Percentiles rank a stretch among this genome's conserved stretches.
Evolutionary conservation across 1,140 invertebrate species (phyloP).

Genomic region (Pogonus chalceus): DNA sequence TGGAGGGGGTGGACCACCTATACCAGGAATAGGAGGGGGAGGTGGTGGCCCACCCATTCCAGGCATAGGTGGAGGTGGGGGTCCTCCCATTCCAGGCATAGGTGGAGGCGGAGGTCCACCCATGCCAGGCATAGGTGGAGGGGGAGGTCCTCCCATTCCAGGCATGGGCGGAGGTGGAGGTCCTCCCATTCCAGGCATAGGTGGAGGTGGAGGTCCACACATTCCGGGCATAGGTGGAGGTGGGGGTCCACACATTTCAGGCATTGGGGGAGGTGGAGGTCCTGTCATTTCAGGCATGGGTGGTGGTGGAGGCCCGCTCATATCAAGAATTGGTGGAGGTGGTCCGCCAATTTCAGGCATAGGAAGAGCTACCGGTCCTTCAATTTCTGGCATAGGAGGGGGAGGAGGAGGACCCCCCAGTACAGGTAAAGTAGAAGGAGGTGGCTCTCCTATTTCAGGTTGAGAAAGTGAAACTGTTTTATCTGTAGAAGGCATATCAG

Average conservation of each 20-base stretch:
- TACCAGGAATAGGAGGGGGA: slow-evolving; percentile 37
- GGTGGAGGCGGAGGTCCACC: slow-evolving; percentile 30
- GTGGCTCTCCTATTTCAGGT: slow-evolving; percentile 9
- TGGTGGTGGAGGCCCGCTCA: too few relatives aligned
- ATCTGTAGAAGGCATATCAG: too few relatives aligned
- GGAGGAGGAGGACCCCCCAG: slow-evolving; percentile 11
- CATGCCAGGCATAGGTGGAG: slow-evolving; percentile 15
- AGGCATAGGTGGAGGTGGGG: slow-evolving; percentile 32
- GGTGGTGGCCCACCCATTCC: too few relatives aligned
- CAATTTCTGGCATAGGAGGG: background rate
- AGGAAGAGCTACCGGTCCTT: too few relatives aligned
- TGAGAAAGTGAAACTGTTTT: too few relatives aligned
- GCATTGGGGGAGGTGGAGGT: slow-evolving; percentile 24
- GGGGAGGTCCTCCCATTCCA: slow-evolving; percentile 11
- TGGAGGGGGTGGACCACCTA: slow-evolving; percentile 31
- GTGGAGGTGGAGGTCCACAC: slow-evolving; percentile 33
- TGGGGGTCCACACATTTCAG: slow-evolving; percentile 26
- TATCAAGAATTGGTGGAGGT: slow-evolving; percentile 31
- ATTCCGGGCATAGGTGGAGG: slow-evolving; percentile 25
- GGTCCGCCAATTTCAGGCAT: slow-evolving; percentile 21
- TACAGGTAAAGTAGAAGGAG: background rate
- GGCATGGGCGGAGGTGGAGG: slow-evolving; percentile 24
- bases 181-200: slow-evolving; percentile 28
- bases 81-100: slow-evolving; percentile 34
- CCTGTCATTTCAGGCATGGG: slow-evolving; percentile 31